Conservation (phyloP, 2,888 invertebrate genomes). For the Eilema sororculum region DNA sequence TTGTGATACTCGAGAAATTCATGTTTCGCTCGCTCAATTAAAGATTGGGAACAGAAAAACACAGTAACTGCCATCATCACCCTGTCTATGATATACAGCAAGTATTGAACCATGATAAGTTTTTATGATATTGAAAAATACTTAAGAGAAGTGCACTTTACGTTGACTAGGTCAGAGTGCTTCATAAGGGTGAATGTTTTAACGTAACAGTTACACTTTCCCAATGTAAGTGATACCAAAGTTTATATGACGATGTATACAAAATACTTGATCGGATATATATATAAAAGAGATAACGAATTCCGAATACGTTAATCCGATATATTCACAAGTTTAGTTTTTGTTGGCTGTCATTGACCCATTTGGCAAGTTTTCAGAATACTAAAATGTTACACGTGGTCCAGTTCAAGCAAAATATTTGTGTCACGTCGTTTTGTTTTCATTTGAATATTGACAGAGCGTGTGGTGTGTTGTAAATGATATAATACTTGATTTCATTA, state of each 20-base stretch:
- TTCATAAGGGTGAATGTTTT: neutral
- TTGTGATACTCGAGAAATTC: no score
- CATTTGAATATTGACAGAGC: conserved; percentile 16
- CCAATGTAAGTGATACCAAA: neutral
- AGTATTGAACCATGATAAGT: neutral
- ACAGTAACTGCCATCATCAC: neutral
- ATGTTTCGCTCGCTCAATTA: no score
- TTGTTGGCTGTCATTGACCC: conserved; percentile 68
- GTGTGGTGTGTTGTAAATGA: neutral
- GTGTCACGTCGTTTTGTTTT: conserved; percentile 27
- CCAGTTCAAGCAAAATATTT: conserved; percentile 52
- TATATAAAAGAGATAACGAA: conserved; percentile 29
- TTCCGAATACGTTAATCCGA: conserved; percentile 43
- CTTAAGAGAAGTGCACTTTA: neutral
- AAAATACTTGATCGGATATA: conserved; percentile 24
- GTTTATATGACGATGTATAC: conserved; percentile 9
- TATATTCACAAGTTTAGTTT: conserved; percentile 57
- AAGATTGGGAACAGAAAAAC: neutral
- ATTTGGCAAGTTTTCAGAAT: conserved; percentile 71
- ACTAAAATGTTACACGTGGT: conserved; percentile 57
- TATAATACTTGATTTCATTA: neutral
- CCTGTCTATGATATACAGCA: neutral
- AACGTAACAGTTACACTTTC: neutral
- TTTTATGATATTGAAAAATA: neutral
- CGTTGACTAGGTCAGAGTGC: neutral